Percentiles rank a stretch among this genome's conserved stretches.
Evolutionary conservation across 1,140 invertebrate genomes (phyloP).

Genomic region (Drosophila serrata): DNA sequence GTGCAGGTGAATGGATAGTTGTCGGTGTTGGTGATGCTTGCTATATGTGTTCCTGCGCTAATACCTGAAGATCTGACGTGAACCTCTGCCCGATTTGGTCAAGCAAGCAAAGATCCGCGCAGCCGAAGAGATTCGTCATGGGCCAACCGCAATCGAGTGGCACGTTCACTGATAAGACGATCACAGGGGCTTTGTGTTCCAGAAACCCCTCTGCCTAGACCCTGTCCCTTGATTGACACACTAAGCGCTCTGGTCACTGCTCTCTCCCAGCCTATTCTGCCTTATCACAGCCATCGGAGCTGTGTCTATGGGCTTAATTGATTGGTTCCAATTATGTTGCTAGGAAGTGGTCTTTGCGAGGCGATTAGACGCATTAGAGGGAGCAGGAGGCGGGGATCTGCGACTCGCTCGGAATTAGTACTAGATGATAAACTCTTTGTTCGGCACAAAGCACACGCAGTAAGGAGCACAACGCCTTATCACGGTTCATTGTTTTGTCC

Average conservation of each 20-base stretch:
- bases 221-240: conserved; percentile 43
- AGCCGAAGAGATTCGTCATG: conserved; percentile 26
- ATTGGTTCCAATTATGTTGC: conserved; percentile 46
- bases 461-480: conserved; percentile 32
- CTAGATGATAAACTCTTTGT: conserved; percentile 51
- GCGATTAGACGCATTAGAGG: not conserved
- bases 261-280: not conserved
- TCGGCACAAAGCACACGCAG: conserved; percentile 21
- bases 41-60: not conserved
- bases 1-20: not conserved
- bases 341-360: conserved; percentile 17
- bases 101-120: conserved; percentile 13
- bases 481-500: conserved; percentile 32
- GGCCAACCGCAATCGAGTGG: conserved; percentile 2
- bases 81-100: conserved; percentile 7
- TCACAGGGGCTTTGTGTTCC: conserved; percentile 41
- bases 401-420: conserved; percentile 14
- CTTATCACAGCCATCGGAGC: conserved; percentile 41
- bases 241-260: conserved; percentile 20
- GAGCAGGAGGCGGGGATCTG: conserved; percentile 1
- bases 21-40: conserved; percentile 5
- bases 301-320: conserved; percentile 33
- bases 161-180: conserved; percentile 52
- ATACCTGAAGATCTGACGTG: conserved; percentile 3
- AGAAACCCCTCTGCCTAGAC: not conserved